Percentiles rank a stretch among this genome's conserved stretches.
Evolutionary conservation across 1,140 invertebrate species (phyloP).

Genomic region (Manduca sexta): DNA sequence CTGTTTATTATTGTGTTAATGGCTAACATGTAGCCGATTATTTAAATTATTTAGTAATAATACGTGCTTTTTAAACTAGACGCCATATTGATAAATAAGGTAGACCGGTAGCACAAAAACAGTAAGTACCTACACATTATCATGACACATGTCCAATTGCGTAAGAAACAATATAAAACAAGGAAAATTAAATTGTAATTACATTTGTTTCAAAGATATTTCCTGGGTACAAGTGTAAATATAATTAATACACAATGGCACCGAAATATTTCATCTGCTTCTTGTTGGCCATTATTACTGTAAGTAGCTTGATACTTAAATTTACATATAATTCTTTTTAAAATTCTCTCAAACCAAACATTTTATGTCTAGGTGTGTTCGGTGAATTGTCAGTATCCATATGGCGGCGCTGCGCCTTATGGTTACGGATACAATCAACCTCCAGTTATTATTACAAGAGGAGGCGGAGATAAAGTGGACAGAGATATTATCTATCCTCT

Average conservation of each 20-base stretch:
- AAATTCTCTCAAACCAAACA: background rate
- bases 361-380: background rate
- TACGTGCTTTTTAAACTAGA: constrained; percentile 3
- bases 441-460: constrained; percentile 18
- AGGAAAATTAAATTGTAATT: background rate
- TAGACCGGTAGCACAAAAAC: too few species aligned
- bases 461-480: constrained; percentile 1
- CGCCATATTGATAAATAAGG: background rate
- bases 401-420: background rate
- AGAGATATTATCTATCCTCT: constrained; percentile 23
- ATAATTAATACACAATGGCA: background rate
- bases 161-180: background rate
- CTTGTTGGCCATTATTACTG: background rate
- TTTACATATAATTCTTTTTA: background rate
- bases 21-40: too few species aligned
- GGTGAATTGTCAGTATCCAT: background rate
- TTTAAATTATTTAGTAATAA: background rate
- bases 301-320: background rate
- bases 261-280: background rate
- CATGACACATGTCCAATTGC: background rate
- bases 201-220: constrained; percentile 4
- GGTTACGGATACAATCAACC: constrained; percentile 12
- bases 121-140: background rate
- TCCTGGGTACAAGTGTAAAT: too few species aligned
- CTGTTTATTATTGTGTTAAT: too few species aligned